A percentile compares a stretch with the other conserved stretches of the same genome.
Evolutionary conservation across 2,888 invertebrate genomes (phyloP).

Genomic region (Escarpia spicata): DNA sequence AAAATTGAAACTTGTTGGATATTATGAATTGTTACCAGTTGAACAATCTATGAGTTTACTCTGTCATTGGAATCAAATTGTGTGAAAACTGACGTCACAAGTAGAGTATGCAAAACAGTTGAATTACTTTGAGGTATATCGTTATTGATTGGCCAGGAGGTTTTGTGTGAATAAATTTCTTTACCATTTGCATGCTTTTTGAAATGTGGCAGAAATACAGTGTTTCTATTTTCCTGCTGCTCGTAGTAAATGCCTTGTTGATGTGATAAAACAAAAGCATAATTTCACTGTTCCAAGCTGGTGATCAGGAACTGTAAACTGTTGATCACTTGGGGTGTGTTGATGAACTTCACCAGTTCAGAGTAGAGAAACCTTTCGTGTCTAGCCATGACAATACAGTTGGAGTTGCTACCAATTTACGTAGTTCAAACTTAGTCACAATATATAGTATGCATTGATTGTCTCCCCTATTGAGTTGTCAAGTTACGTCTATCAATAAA

Average conservation of each 20-base stretch:
- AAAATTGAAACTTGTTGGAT: neutral
- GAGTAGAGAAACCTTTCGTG: neutral
- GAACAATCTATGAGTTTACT: neutral
- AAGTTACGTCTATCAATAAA: neutral
- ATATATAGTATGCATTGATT: neutral
- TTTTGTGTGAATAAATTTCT: neutral
- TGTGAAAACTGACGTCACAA: neutral
- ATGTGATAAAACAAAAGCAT: neutral
- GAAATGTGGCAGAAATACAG: neutral
- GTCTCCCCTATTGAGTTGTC: neutral
- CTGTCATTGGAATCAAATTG: neutral
- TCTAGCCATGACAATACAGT: conserved; percentile 3
- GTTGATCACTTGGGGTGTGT: neutral
- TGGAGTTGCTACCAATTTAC: neutral
- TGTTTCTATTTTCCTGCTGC: conserved; percentile 3
- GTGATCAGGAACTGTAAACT: too few relatives aligned
- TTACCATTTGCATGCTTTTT: neutral
- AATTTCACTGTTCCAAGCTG: neutral
- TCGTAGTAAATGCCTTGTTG: neutral
- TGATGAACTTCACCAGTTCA: neutral
- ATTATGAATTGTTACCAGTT: neutral
- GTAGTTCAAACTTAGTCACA: neutral
- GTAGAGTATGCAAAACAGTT: conserved; percentile 12
- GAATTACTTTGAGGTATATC: neutral
- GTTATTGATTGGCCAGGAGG: neutral